phyloP scores from a whole-genome alignment of 2,888 invertebrate genomes.

The Drosophila suboccidentalis region DNA sequence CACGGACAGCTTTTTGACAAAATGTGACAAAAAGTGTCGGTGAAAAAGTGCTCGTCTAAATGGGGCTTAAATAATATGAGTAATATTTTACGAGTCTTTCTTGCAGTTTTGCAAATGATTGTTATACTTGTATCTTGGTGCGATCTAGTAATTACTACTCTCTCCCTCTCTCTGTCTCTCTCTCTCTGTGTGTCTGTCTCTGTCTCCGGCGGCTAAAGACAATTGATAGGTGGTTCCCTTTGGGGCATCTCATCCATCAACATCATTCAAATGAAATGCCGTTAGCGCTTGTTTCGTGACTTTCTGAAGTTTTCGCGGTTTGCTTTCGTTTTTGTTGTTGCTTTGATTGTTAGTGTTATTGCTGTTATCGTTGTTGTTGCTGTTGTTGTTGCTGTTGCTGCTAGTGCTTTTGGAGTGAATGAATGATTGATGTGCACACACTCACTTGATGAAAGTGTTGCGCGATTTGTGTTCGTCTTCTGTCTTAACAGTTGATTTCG shows the following conservation, averaged over 20 bases:
- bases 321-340: constrained; percentile 40
- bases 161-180: background rate
- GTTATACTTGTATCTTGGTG: background rate
- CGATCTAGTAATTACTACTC: background rate
- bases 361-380: constrained; percentile 11
- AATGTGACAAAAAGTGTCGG: too few species aligned
- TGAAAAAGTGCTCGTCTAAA: too few species aligned
- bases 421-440: constrained; percentile 61
- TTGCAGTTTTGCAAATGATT: background rate
- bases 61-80: too few species aligned
- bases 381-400: constrained; percentile 6
- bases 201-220: background rate
- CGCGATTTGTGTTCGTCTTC: constrained; percentile 52
- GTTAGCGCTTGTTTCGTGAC: constrained; percentile 49
- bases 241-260: constrained; percentile 23
- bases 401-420: constrained; percentile 31
- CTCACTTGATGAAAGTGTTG: constrained; percentile 60
- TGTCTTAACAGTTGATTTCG: constrained; percentile 22
- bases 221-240: constrained; percentile 30
- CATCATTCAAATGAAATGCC: constrained; percentile 22
- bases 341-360: background rate
- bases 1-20: too few species aligned
- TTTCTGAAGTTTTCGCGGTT: constrained; percentile 44
- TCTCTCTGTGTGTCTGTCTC: background rate
- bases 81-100: background rate